These are phyloP conservation scores for Coracias cyanogaster DNA, from an alignment of 2,797 vertebrate genomes.

Conservation along the genomic window DNA sequence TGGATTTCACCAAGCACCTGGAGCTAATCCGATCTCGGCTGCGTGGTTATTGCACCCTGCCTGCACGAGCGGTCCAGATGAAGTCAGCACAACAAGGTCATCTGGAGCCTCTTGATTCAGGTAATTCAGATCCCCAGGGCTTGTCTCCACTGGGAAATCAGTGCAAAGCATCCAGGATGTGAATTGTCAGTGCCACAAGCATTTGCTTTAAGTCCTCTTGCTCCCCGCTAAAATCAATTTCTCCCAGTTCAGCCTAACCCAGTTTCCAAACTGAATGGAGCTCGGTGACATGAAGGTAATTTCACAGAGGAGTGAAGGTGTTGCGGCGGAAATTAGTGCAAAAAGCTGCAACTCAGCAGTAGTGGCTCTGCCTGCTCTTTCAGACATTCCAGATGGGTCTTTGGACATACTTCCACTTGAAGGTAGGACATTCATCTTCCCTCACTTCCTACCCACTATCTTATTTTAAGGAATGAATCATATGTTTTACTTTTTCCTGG, in stretches of 20 bases:
- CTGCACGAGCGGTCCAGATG: neutral
- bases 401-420: neutral
- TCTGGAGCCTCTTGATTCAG: neutral
- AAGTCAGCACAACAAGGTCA: neutral
- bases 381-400: neutral
- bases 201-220: neutral
- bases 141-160: neutral
- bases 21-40: neutral
- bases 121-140: neutral
- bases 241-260: neutral
- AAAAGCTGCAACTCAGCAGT: neutral
- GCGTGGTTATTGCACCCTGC: neutral
- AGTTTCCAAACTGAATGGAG: neutral
- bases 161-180: neutral
- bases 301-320: neutral
- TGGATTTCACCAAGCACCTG: neutral
- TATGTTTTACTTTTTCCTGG: neutral
- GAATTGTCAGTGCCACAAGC: neutral
- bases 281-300: neutral
- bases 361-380: neutral
- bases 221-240: neutral
- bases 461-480: slow-evolving; percentile 15
- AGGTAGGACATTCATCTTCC: neutral
- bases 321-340: neutral
- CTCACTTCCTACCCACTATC: neutral